Evolutionary conservation across 2,797 vertebrate species (phyloP).

Genomic region (Thaleichthys pacificus): DNA sequence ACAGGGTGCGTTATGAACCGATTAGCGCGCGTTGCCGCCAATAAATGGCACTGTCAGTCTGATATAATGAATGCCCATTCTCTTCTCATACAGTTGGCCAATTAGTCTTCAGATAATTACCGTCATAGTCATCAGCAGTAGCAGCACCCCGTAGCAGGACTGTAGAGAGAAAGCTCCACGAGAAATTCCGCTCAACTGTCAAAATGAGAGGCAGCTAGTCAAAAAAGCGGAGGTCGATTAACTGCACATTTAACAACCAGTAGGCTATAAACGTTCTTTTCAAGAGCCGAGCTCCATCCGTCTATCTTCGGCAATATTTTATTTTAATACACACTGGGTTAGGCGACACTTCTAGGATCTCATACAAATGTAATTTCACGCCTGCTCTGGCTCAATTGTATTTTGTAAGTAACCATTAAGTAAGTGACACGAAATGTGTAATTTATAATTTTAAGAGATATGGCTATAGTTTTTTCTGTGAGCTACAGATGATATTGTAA

Average conservation of each 20-base stretch:
- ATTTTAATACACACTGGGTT: too few relatives aligned
- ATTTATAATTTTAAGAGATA: too few relatives aligned
- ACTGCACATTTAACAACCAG: neutral
- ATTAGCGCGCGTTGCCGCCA: neutral
- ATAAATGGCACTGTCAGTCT: neutral
- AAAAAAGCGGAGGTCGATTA: neutral
- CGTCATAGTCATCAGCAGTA: neutral
- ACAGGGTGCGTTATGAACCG: neutral
- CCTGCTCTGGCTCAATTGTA: neutral
- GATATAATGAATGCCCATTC: neutral
- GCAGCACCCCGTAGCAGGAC: neutral
- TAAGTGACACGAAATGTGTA: neutral
- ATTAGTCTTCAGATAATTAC: neutral
- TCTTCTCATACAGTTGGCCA: neutral
- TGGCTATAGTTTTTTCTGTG: neutral
- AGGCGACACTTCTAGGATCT: too few relatives aligned
- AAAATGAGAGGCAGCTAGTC: neutral
- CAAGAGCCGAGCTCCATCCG: neutral
- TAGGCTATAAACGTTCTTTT: neutral
- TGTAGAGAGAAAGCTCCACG: neutral
- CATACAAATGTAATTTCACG: neutral
- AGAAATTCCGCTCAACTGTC: neutral
- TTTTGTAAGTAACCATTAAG: neutral
- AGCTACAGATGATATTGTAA: neutral
- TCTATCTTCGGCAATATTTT: too few relatives aligned